Conservation (phyloP, 2,113 vertebrate species). For the Strigops habroptila region DNA sequence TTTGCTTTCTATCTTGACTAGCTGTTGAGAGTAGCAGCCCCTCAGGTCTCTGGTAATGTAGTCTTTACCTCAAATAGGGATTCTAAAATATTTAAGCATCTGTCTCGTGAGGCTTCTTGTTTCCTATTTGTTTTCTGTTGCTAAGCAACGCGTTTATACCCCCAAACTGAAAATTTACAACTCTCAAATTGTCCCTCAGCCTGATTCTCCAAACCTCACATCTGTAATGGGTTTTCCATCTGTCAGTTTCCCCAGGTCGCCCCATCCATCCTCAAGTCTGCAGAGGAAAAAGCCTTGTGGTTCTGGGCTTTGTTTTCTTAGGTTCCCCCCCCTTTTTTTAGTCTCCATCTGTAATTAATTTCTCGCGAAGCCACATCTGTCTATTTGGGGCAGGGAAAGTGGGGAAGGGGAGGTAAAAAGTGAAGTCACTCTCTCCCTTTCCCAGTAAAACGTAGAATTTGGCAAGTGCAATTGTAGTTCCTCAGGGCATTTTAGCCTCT, state of each 20-base stretch:
- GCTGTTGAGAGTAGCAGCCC: neutral
- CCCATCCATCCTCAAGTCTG: slow-evolving; percentile 46
- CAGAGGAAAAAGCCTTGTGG: slow-evolving; percentile 56
- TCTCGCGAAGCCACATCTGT: slow-evolving; percentile 53
- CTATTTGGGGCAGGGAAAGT: neutral
- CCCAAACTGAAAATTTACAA: slow-evolving; percentile 59
- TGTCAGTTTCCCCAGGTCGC: slow-evolving; percentile 57
- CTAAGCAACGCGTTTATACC: slow-evolving; percentile 67
- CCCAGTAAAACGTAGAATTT: slow-evolving; percentile 28
- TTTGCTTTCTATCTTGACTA: slow-evolving; percentile 9
- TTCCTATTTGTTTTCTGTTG: slow-evolving; percentile 79
- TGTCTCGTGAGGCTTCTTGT: slow-evolving; percentile 67
- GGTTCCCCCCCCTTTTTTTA: neutral
- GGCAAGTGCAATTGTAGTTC: neutral
- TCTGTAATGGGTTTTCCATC: slow-evolving; percentile 74
- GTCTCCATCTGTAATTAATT: slow-evolving; percentile 64
- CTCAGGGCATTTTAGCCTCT: neutral
- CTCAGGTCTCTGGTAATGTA: slow-evolving; percentile 48
- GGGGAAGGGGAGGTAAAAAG: slow-evolving; percentile 31
- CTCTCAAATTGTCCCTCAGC: slow-evolving; percentile 56
- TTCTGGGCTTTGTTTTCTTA: neutral
- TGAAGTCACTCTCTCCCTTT: slow-evolving; percentile 59
- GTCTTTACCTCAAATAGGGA: slow-evolving; percentile 61
- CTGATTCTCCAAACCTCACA: slow-evolving; percentile 46
- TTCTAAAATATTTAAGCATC: slow-evolving; percentile 61